A percentile compares a stretch with the other conserved stretches of the same genome.
These are phyloP conservation scores for Watsonalla cultraria DNA, from an alignment of 2,888 invertebrate genomes.

Conservation along the genomic window DNA sequence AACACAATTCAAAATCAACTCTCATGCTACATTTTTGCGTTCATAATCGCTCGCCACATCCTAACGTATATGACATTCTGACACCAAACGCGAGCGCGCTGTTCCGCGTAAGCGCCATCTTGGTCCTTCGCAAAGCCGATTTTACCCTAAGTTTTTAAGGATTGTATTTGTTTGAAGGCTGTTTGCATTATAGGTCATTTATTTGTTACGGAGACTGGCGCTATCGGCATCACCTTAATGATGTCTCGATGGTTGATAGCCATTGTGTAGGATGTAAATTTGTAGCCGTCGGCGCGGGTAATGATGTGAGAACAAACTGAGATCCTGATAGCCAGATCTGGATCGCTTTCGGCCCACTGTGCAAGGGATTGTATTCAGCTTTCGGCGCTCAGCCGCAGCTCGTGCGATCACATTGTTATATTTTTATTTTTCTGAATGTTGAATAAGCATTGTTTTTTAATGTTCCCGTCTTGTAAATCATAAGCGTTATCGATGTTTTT, in stretches of 20 bases:
- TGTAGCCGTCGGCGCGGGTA: slow-evolving; percentile 79
- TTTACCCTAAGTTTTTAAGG: slow-evolving; percentile 32
- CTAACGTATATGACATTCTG: slow-evolving; percentile 70
- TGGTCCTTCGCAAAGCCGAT: slow-evolving; percentile 21
- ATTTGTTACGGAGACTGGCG: slow-evolving; percentile 53
- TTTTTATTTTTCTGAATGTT: slow-evolving; percentile 45
- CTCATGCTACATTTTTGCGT: slow-evolving; percentile 40
- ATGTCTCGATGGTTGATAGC: slow-evolving; percentile 79
- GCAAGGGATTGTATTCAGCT: slow-evolving; percentile 61
- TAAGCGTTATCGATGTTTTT: slow-evolving; percentile 29
- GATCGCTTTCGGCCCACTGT: slow-evolving; percentile 68
- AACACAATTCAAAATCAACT: slow-evolving; percentile 46
- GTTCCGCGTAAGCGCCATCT: slow-evolving; percentile 45
- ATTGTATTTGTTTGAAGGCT: slow-evolving; percentile 28
- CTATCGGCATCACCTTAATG: slow-evolving; percentile 79
- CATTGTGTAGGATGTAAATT: slow-evolving; percentile 79
- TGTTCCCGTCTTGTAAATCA: slow-evolving; percentile 52
- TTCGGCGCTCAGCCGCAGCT: slow-evolving; percentile 47
- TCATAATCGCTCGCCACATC: slow-evolving; percentile 50
- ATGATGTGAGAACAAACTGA: slow-evolving; percentile 79
- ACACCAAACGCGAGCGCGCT: slow-evolving; percentile 36
- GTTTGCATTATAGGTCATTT: slow-evolving; percentile 41
- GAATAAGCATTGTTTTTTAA: slow-evolving; percentile 50
- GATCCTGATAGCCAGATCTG: slow-evolving; percentile 75
- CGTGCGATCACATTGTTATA: slow-evolving; percentile 41